Evolutionary conservation across 2,888 invertebrate species (phyloP), one percentile per base, ranked within the genome.

Genomic region (Hirtodrosophila confusa): DNA sequence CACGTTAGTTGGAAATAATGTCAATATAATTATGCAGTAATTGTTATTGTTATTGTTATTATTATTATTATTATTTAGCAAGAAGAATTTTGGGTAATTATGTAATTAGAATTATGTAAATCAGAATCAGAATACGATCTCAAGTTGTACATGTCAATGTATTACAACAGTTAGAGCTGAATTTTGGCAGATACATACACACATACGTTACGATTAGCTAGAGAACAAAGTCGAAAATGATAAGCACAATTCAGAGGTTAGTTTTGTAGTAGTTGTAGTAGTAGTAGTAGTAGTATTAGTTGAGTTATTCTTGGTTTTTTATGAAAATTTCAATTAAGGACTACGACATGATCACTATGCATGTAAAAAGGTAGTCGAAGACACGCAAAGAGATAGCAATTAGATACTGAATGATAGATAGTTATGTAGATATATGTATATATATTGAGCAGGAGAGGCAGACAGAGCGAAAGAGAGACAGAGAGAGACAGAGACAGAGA

Each of bases 161-260:
- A 63, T 55, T 69, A 80, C 79, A 86, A 80, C 85, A 84, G 62
- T 84, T 72, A 86, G 73, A 80, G 73, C 50, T 43, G 74, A 31
- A 66, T 48, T 51, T 51, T 75, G 65, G 62, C 55, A 79, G 45
- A 62, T 58, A 64, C 56, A 82, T 69, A 86, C 87, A 80, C 87
- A 86, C 77, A 80, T 75, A 86, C 60, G 57, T 65, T 73, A 72
- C 62, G 62, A 63, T 57, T 56, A 63, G 60, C 77, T 79, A 75
- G 67, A 67, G 64, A 80, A 69, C 56, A 74, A 78, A 74, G 60
- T 51, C 12, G 35, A 63, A 84, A 78, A 80, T 77, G 60, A 82
- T 80, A 80, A 64, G 53, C 65, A 63, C 63, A 70, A 76, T 67
- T 65, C 29, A 78, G 48, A 70, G 58, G 44, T 67, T 70, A 76